Percentiles rank a stretch among this genome's conserved stretches.
These are phyloP conservation scores for Elephas maximus DNA, from an alignment of 2,113 vertebrate genomes.

Conservation along the genomic window DNA sequence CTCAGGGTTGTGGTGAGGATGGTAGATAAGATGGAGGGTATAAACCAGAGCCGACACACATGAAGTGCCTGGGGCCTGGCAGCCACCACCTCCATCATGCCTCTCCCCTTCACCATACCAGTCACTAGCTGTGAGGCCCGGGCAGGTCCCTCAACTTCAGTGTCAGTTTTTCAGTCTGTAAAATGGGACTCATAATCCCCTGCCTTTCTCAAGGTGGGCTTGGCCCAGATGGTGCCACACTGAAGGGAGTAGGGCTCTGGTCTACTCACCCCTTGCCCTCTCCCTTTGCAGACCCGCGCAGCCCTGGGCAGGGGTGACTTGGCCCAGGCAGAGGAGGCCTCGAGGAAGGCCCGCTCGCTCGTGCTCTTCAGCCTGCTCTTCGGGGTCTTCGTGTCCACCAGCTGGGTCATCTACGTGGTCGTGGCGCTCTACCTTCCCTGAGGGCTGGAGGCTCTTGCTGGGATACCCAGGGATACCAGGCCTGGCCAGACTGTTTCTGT, in stretches of 20 bases:
- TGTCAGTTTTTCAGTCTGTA: fast-evolving
- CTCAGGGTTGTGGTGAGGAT: too few species aligned
- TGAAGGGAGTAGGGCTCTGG: fast-evolving
- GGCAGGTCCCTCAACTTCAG: fast-evolving
- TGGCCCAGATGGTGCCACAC: fast-evolving
- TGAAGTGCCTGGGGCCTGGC: neutral
- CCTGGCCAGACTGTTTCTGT: neutral
- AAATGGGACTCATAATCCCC: neutral
- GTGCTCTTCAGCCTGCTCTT: slow-evolving; percentile 92
- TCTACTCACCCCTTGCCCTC: fast-evolving
- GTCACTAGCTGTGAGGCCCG: fast-evolving
- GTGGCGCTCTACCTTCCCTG: slow-evolving; percentile 85
- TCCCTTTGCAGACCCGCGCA: slow-evolving; percentile 86
- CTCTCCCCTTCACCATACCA: neutral
- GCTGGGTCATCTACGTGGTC: slow-evolving; percentile 91
- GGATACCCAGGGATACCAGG: neutral
- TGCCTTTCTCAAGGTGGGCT: neutral
- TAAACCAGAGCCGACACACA: fast-evolving
- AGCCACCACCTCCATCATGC: fast-evolving
- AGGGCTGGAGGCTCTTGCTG: fast-evolving
- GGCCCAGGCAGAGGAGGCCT: slow-evolving; percentile 85
- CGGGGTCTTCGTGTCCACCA: slow-evolving; percentile 88
- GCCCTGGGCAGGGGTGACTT: slow-evolving; percentile 89
- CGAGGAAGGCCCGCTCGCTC: slow-evolving; percentile 87
- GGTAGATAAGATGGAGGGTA: fast-evolving